A percentile compares a stretch with the other conserved stretches of the same genome.
phyloP scores from a whole-genome alignment of 2,113 vertebrate species.

The Diphyllodes magnificus region DNA sequence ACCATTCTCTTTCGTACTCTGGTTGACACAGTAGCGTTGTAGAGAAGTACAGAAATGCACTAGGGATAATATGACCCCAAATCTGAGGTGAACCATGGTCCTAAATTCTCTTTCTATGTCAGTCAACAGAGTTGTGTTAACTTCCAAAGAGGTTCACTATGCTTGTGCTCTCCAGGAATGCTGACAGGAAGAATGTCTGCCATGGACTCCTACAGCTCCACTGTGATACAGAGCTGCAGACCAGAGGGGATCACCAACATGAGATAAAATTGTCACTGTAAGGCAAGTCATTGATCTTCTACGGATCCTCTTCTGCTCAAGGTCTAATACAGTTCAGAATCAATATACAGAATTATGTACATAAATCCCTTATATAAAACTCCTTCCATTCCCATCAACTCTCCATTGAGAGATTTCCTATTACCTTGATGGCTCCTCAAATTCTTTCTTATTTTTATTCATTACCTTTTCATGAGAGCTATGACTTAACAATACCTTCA shows the following conservation, averaged over 20 bases:
- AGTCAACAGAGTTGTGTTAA: background rate
- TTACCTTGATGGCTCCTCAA: background rate
- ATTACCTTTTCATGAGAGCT: background rate
- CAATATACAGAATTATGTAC: background rate
- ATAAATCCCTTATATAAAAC: background rate
- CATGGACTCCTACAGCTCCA: background rate
- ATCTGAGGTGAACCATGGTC: background rate
- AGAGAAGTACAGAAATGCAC: background rate
- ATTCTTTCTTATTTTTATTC: background rate
- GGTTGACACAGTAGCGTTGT: background rate
- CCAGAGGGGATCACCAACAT: background rate
- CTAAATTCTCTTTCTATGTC: background rate
- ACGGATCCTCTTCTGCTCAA: background rate
- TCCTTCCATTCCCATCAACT: background rate
- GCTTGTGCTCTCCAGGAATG: background rate
- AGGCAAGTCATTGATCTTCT: background rate
- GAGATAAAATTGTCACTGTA: background rate
- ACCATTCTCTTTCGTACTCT: background rate
- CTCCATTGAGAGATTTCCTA: background rate
- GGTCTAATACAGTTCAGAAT: background rate
- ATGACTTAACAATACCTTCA: background rate
- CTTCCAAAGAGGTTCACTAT: background rate
- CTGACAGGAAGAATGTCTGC: background rate
- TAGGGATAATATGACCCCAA: background rate
- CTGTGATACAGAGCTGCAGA: background rate